Percentiles rank a stretch among this genome's conserved stretches.
These are phyloP conservation scores for Myodes glareolus DNA, from an alignment of 2,113 vertebrate genomes.

Conservation along the genomic window DNA sequence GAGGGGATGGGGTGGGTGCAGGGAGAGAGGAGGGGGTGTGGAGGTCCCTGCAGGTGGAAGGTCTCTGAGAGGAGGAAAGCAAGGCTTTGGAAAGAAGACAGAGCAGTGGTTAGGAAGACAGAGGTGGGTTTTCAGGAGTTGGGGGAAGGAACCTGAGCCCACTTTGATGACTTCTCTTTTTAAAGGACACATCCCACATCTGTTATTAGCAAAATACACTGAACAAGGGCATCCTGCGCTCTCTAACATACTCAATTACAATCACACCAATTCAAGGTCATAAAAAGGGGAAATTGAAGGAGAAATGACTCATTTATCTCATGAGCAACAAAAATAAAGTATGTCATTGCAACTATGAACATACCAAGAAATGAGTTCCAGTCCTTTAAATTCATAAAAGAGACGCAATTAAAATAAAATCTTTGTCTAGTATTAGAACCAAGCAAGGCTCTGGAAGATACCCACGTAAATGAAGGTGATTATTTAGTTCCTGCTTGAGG, in stretches of 20 bases:
- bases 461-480: not conserved
- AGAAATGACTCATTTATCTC: not conserved
- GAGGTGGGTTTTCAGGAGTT: not conserved
- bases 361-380: not conserved
- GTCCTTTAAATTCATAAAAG: not conserved
- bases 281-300: not conserved
- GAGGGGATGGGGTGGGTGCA: not conserved
- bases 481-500: conserved; percentile 41
- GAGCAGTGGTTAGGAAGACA: not conserved
- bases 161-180: not conserved
- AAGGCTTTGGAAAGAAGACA: not conserved
- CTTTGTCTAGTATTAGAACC: conserved; percentile 10
- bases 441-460: conserved; percentile 18
- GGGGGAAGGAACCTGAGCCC: not conserved
- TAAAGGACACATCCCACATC: conserved; percentile 8
- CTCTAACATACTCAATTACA: not conserved
- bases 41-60: not conserved
- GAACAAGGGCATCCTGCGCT: not conserved
- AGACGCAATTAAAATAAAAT: not conserved
- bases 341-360: not conserved
- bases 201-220: conserved; percentile 6
- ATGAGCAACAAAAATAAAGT: not conserved
- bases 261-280: not conserved
- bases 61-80: not conserved
- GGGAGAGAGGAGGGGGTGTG: not conserved